Percentiles rank a stretch among this genome's conserved stretches.
Conservation (phyloP, 2,113 vertebrate genomes). For the Thryonomys swinderianus region DNA sequence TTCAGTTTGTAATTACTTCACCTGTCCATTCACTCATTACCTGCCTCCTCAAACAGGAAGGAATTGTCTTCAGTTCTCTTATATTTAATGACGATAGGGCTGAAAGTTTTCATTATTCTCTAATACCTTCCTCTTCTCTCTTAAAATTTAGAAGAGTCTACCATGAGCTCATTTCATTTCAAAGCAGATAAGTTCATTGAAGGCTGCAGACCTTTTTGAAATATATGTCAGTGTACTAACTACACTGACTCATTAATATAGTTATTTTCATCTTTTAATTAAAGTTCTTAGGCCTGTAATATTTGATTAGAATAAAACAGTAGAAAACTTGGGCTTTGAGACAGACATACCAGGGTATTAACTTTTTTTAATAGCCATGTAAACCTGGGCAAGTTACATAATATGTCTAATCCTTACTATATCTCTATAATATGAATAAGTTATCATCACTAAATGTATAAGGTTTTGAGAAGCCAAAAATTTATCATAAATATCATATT, state of each 20-base stretch:
- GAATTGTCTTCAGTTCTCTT: neutral
- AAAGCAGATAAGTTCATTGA: neutral
- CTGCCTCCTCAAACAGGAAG: neutral
- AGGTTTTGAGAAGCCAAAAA: conserved; percentile 8
- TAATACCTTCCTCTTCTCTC: neutral
- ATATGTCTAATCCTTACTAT: neutral
- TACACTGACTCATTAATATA: neutral
- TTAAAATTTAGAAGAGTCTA: neutral
- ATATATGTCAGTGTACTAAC: neutral
- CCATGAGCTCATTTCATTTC: neutral
- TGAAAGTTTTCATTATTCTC: neutral
- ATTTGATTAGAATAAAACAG: neutral
- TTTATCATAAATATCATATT: neutral
- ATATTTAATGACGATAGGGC: neutral
- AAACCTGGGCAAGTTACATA: neutral
- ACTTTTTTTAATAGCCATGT: neutral
- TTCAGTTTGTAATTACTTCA: neutral
- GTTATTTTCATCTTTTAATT: neutral
- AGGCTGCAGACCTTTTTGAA: neutral
- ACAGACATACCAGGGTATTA: neutral
- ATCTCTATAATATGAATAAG: neutral
- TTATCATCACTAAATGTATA: neutral
- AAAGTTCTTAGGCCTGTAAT: neutral
- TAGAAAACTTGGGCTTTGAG: neutral
- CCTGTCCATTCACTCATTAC: neutral